These are phyloP conservation scores for Rhinolophus ferrumequinum DNA, from an alignment of 2,113 vertebrate species.

Conservation along the genomic window DNA sequence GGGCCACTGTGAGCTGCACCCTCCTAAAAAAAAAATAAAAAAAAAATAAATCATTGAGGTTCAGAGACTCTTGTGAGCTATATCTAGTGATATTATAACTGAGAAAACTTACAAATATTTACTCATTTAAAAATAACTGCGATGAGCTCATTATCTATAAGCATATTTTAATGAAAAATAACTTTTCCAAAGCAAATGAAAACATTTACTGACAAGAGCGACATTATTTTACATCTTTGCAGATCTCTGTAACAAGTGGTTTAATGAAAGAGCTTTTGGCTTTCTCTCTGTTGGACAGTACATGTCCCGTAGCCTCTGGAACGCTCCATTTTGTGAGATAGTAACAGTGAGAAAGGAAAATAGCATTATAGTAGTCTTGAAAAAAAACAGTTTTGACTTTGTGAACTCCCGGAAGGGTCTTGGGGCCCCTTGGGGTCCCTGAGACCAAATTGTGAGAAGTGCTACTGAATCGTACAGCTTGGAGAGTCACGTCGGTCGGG, in stretches of 20 bases:
- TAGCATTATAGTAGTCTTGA: background rate
- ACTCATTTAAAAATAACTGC: background rate
- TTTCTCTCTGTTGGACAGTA: background rate
- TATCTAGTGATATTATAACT: background rate
- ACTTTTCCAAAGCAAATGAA: background rate
- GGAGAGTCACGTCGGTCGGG: background rate
- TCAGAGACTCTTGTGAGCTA: background rate
- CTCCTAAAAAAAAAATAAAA: too few species aligned
- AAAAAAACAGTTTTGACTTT: background rate
- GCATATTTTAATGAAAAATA: slow-evolving; percentile 2
- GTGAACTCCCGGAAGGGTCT: background rate
- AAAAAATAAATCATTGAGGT: background rate
- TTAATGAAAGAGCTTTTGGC: background rate
- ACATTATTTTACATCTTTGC: background rate
- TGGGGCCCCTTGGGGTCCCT: background rate
- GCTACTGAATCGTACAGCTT: background rate
- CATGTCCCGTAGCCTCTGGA: background rate
- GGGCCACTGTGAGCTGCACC: too few species aligned
- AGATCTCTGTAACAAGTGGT: background rate
- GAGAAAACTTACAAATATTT: background rate
- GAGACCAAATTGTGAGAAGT: background rate
- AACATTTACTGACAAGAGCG: background rate
- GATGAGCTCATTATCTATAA: background rate
- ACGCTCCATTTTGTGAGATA: background rate
- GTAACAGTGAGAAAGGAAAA: background rate